phyloP scores from a whole-genome alignment of 2,113 vertebrate genomes.

The Salvelinus alpinus region DNA sequence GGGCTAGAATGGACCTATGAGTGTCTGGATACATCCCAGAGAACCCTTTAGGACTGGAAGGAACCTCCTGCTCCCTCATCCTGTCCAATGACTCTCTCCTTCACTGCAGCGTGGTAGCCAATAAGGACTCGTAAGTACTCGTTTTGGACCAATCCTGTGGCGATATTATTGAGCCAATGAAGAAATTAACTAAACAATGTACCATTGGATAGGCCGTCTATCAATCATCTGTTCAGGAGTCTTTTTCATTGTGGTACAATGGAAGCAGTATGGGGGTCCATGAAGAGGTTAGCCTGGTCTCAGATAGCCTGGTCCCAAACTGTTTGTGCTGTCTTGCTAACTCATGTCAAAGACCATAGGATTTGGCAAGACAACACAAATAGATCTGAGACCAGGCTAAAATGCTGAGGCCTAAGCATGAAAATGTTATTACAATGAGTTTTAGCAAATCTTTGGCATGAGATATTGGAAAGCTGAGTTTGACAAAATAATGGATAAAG shows the following conservation, averaged over 20 bases:
- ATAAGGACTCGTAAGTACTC: conserved; percentile 81
- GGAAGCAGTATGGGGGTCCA: conserved; percentile 43
- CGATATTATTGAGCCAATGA: conserved; percentile 37
- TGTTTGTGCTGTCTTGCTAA: too few species aligned
- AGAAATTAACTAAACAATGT: conserved; percentile 16
- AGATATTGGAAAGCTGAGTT: conserved; percentile 44
- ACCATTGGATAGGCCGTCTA: neutral
- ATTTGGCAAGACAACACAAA: too few species aligned
- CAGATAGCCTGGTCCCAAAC: too few species aligned
- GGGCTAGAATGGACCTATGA: conserved; percentile 78
- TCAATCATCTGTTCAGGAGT: conserved; percentile 24
- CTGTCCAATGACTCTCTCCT: conserved; percentile 86
- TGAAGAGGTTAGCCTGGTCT: conserved; percentile 27
- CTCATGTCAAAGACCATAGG: too few species aligned
- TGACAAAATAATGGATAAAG: conserved; percentile 18
- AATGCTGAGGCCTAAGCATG: too few species aligned
- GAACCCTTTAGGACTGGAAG: conserved; percentile 63
- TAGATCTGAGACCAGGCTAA: too few species aligned
- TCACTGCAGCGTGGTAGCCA: conserved; percentile 79
- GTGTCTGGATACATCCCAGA: conserved; percentile 61
- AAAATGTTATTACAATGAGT: conserved; percentile 20
- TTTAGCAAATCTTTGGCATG: conserved; percentile 16
- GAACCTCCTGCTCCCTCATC: conserved; percentile 80
- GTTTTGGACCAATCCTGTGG: conserved; percentile 91
- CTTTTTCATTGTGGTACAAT: conserved; percentile 4